Conservation (phyloP, 2,113 vertebrate species). For the Paracanthobrama guichenoti region DNA sequence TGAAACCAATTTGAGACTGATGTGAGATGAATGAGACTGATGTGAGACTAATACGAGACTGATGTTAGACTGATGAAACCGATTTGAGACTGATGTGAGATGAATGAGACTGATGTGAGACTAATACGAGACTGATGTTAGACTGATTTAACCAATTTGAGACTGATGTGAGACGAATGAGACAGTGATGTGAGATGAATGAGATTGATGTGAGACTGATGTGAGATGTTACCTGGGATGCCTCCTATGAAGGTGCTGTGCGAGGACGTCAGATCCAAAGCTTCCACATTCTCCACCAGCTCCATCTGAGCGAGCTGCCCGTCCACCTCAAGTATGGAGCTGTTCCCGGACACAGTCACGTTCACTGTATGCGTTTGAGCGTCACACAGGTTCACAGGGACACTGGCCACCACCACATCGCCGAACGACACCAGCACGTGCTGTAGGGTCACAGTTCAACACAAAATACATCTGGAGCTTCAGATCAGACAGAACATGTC, state of each 20-base stretch:
- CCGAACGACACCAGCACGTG: constrained; percentile 82
- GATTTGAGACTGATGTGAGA: too few species aligned
- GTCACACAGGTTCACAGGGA: constrained; percentile 82
- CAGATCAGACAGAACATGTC: not conserved
- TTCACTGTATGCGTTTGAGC: constrained; percentile 81
- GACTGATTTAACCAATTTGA: too few species aligned
- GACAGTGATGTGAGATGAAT: not conserved
- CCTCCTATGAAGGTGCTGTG: constrained; percentile 90
- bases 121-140: not conserved
- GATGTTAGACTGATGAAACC: too few species aligned
- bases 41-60: too few species aligned
- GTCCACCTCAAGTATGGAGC: constrained; percentile 80
- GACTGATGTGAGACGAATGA: not conserved
- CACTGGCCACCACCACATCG: constrained; percentile 76
- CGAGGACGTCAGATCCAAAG: constrained; percentile 62
- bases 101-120: too few species aligned
- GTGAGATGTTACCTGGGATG: constrained; percentile 80
- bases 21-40: too few species aligned
- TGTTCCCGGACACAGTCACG: constrained; percentile 74
- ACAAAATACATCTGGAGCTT: not conserved
- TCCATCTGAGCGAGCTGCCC: constrained; percentile 75
- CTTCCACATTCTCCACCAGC: constrained; percentile 61
- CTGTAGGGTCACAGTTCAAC: constrained; percentile 66
- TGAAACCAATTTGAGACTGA: too few species aligned
- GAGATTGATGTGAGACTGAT: not conserved